These are phyloP conservation scores for Maconellicoccus hirsutus DNA, from an alignment of 1,140 invertebrate species.

Conservation along the genomic window DNA sequence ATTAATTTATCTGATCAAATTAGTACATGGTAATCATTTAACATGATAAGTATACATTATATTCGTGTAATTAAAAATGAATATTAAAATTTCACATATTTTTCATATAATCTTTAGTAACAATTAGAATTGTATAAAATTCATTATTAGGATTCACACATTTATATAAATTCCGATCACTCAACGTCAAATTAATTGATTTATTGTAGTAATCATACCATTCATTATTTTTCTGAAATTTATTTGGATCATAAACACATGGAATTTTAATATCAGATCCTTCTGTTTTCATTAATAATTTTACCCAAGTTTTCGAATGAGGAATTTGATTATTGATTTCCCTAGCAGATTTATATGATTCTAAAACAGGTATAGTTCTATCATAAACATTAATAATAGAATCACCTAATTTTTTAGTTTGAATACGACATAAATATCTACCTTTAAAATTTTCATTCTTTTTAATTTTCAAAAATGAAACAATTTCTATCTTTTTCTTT, in stretches of 20 bases:
- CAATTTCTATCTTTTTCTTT: slow-evolving; percentile 22
- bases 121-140: slow-evolving; percentile 16
- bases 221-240: slow-evolving; percentile 21
- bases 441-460: slow-evolving; percentile 21
- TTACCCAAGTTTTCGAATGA: slow-evolving; percentile 23
- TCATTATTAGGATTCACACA: slow-evolving; percentile 21
- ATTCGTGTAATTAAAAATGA: neutral
- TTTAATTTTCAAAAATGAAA: slow-evolving; percentile 22
- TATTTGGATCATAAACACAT: slow-evolving; percentile 20
- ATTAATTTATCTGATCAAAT: neutral
- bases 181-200: slow-evolving; percentile 19
- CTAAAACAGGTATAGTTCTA: slow-evolving; percentile 18
- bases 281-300: slow-evolving; percentile 19
- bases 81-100: slow-evolving; percentile 17
- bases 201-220: slow-evolving; percentile 20
- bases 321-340: slow-evolving; percentile 23
- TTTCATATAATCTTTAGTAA: slow-evolving; percentile 16
- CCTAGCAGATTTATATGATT: neutral
- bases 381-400: slow-evolving; percentile 17
- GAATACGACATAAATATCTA: slow-evolving; percentile 23
- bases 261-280: slow-evolving; percentile 22
- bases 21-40: neutral
- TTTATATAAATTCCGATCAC: slow-evolving; percentile 17
- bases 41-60: slow-evolving; percentile 1
- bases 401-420: slow-evolving; percentile 23